Base-by-base conservation (phyloP, 1,140 invertebrate genomes). In the Drosophila paulistorum region DNA sequence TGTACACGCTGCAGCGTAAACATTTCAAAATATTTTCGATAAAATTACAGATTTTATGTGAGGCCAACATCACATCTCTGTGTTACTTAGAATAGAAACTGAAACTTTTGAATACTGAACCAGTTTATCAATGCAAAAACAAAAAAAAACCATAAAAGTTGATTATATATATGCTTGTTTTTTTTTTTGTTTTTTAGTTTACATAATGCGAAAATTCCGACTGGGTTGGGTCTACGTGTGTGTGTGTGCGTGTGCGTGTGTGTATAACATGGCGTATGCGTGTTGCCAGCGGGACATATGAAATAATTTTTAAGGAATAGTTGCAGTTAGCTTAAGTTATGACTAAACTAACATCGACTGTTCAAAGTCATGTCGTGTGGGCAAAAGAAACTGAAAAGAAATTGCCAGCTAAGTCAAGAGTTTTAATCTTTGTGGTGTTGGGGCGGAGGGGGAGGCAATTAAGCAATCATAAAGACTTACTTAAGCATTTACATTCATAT, bases 221-320 rank as follows among this genome's bases (percentile, higher is more conserved):
- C 55, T 79, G 82, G 70, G 66, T 77, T 65, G 65, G 74, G 58
- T 39, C 11, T 42, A 13, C 3, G 7, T 41, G 23, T 11, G 37
- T 20, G 57, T 39, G 51, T 61, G n/a, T 61, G n/a, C n/a, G n/a
- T 17, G 17, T 17, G 17, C 17, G 39, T 61, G 69, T 64, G 63
- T 67, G 73, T 78, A 74, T 79, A 82, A 82, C 83, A 79, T 71
- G 83, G 66, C 74, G 74, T 77, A 77, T 76, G 74, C 74, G 74
- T 77, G 74, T 10, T 77, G 74, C 74, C 73, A 77, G 74, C 60
- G 74, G 73, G 73, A 74, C 60, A 63, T 57, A 67, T 41, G 70
- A 37, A 59, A 59, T 59, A 59, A 59, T 14, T 37, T 59, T 59
- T 37, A 59, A 59, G 14, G 57, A 59, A 51, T 51, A 51, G 45